These are phyloP conservation scores for Drosophila quinaria DNA, from an alignment of 2,888 invertebrate species.

Conservation along the genomic window DNA sequence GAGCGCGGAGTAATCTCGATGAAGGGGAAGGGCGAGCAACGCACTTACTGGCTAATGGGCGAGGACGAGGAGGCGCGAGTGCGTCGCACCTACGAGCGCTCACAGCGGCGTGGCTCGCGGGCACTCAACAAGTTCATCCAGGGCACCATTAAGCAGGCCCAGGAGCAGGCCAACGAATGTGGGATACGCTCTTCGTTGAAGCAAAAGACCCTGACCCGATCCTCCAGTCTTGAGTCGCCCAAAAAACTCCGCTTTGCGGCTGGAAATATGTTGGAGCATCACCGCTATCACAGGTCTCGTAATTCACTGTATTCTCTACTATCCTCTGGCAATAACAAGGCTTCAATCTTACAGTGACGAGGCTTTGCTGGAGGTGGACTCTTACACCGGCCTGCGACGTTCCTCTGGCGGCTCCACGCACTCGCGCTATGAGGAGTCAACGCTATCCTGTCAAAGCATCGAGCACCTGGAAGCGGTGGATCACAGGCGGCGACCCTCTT, in stretches of 20 bases:
- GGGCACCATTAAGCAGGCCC: slow-evolving; percentile 83
- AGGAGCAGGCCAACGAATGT: slow-evolving; percentile 67
- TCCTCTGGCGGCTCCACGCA: slow-evolving; percentile 84
- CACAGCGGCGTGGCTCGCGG: slow-evolving; percentile 86
- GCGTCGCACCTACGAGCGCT: slow-evolving; percentile 87
- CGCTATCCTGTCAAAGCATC: slow-evolving; percentile 83
- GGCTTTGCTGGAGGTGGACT: slow-evolving; percentile 84
- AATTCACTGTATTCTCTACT: background rate
- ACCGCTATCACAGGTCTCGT: slow-evolving; percentile 85
- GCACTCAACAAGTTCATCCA: slow-evolving; percentile 85
- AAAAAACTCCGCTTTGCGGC: slow-evolving; percentile 93
- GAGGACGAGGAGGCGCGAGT: slow-evolving; percentile 89
- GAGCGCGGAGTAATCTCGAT: slow-evolving; percentile 92
- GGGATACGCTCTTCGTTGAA: slow-evolving; percentile 90
- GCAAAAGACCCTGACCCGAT: slow-evolving; percentile 89
- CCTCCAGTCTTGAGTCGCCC: slow-evolving; percentile 93
- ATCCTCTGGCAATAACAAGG: background rate
- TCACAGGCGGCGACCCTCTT: slow-evolving; percentile 76
- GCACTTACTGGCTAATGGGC: slow-evolving; percentile 93
- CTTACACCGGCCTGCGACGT: slow-evolving; percentile 81
- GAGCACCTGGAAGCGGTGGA: slow-evolving; percentile 72
- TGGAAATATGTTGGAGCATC: slow-evolving; percentile 88
- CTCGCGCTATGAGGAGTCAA: slow-evolving; percentile 83
- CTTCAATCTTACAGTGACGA: slow-evolving; percentile 79
- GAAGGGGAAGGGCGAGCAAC: slow-evolving; percentile 94